These are phyloP conservation scores for Apodemus sylvaticus DNA, from an alignment of 2,113 vertebrate species.

Conservation along the genomic window DNA sequence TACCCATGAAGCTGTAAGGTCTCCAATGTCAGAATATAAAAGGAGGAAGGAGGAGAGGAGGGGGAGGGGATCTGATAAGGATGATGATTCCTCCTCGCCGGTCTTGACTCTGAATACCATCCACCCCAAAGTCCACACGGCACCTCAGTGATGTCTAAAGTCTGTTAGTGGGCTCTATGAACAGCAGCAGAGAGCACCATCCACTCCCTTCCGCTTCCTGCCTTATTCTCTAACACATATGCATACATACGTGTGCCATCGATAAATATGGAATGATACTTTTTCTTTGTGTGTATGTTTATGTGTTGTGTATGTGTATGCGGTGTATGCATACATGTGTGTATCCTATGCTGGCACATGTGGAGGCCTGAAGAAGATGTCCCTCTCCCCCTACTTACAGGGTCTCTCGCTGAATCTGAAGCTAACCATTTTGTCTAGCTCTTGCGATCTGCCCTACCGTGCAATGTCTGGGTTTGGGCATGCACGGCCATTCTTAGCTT, in stretches of 20 bases:
- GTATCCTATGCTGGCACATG: too few species aligned
- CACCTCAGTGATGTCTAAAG: background rate
- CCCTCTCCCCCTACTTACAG: background rate
- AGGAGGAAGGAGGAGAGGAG: too few species aligned
- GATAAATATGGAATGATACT: background rate
- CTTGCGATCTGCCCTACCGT: background rate
- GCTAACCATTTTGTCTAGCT: background rate
- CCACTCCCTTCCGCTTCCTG: background rate
- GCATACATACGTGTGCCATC: background rate
- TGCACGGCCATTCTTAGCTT: background rate
- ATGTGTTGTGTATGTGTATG: background rate
- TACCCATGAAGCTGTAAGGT: background rate
- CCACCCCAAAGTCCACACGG: background rate
- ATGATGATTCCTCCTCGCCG: background rate
- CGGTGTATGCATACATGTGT: background rate
- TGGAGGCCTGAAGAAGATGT: background rate
- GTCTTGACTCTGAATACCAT: background rate
- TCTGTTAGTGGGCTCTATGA: background rate
- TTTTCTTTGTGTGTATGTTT: background rate
- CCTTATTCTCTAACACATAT: background rate
- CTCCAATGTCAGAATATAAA: background rate
- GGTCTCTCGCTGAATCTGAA: background rate
- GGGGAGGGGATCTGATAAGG: background rate
- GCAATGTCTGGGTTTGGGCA: too few species aligned
- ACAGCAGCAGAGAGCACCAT: background rate